Base-by-base conservation (phyloP, 2,113 vertebrate species). In the Recurvirostra avosetta region DNA sequence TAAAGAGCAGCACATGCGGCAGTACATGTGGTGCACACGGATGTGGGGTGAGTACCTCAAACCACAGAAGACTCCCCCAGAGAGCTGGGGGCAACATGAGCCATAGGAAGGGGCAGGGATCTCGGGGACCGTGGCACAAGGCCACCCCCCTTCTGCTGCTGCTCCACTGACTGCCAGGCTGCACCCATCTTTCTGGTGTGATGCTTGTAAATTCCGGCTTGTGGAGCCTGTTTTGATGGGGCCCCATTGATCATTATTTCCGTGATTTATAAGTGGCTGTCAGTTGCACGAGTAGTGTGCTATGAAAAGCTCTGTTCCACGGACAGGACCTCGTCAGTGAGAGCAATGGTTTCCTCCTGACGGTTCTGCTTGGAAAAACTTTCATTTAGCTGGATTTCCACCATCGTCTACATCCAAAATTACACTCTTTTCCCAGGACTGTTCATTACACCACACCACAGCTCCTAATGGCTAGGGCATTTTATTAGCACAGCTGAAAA, bases 41-140 rank as follows among this genome's bases (percentile, higher is more conserved):
- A 25, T 8, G 0, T 25, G 21, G 19, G 15, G 22, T 50, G 32
- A 63, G n/a, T 5, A 18, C 34, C 21, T 56, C 53, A 58, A 45
- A 63, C 8, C 30, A 12, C 56, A 61, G 43, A 49, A 68, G 18
- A 12, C 18, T 59, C 5, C 45, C 8, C 11, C 1, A 1, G 5
- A 9, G 19, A 65, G 11, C 29, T 3, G n/a, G 6, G 7, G 4
- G 17, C 4, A 2, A 65, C 8, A 7, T 5, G 8, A 65, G 36
- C 30, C 18, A 22, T 6, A 53, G 30, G 26, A 68, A 61, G 27
- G 25, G 32, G 18, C 40, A 76, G 36, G 4, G 6, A 2, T 65
- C 11, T 29, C 0, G 0, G 29, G n/a, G 12, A 50, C 10, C 30
- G 14, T 8, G 36, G 16, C 6, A 32, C 0, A 0, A 93, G 88